A percentile compares a stretch with the other conserved stretches of the same genome.
These are phyloP conservation scores for Peromyscus polionotus DNA, from an alignment of 2,113 vertebrate genomes.

Conservation along the genomic window DNA sequence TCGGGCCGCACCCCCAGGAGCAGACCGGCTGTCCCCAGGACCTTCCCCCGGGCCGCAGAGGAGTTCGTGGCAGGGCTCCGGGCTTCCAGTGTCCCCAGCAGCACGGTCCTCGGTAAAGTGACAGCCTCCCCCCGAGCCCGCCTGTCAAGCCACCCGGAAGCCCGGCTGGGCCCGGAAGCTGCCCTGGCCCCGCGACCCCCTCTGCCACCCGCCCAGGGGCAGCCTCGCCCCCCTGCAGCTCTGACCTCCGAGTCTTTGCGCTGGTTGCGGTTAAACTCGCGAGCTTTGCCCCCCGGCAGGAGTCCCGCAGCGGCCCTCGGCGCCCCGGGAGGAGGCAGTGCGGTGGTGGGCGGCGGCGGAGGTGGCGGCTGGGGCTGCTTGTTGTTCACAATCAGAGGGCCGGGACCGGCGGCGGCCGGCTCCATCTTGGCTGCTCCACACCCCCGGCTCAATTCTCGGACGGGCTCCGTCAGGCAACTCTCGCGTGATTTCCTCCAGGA, in stretches of 20 bases:
- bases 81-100: neutral
- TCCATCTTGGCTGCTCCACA: conserved; percentile 90
- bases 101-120: neutral
- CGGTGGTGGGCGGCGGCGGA: conserved; percentile 61
- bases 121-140: neutral
- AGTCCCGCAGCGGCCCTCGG: conserved; percentile 72
- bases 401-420: conserved; percentile 84
- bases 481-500: conserved; percentile 80
- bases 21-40: neutral
- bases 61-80: neutral
- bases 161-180: fast-evolving
- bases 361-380: conserved; percentile 89
- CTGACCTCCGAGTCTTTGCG: conserved; percentile 97
- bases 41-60: neutral
- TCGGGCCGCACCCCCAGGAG: neutral
- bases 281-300: conserved; percentile 88
- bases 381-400: conserved; percentile 90
- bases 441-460: conserved; percentile 66
- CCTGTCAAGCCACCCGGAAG: neutral
- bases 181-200: neutral
- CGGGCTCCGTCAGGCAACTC: conserved; percentile 19
- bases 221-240: conserved; percentile 65
- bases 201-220: neutral
- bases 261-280: conserved; percentile 93
- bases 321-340: conserved; percentile 57